These are phyloP conservation scores for Labeo rohita DNA, from an alignment of 2,113 vertebrate species.

Conservation along the genomic window DNA sequence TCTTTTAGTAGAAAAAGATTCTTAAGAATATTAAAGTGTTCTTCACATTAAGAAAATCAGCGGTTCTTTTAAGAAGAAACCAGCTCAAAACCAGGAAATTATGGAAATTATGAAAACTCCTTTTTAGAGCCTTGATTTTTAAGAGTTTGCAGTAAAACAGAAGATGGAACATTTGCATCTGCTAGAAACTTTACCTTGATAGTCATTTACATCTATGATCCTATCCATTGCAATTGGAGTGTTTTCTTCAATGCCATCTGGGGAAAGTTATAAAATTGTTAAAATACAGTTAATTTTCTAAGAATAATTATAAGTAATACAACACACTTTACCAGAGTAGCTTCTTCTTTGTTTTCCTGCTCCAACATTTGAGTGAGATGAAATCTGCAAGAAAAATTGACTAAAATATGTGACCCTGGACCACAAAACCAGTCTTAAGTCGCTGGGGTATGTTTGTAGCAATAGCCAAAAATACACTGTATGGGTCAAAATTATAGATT, in stretches of 20 bases:
- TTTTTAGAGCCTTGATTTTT: not conserved
- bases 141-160: not conserved
- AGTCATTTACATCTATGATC: constrained; percentile 75
- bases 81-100: too few species aligned
- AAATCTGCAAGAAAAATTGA: constrained; percentile 63
- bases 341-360: constrained; percentile 64
- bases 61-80: too few species aligned
- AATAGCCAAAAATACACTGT: too few species aligned
- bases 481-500: too few species aligned
- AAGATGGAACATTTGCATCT: not conserved
- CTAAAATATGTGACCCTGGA: too few species aligned
- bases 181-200: constrained; percentile 61
- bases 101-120: not conserved
- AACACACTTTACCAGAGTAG: constrained; percentile 61
- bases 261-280: constrained; percentile 10
- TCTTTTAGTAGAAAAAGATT: not conserved
- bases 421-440: too few species aligned
- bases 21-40: not conserved
- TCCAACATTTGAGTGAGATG: constrained; percentile 40
- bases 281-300: not conserved
- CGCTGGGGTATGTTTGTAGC: too few species aligned
- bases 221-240: constrained; percentile 73
- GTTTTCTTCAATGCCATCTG: constrained; percentile 45
- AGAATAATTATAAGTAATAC: not conserved
- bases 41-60: not conserved